Evolutionary conservation across 2,797 vertebrate genomes (phyloP).

Genomic region (Enteromius mattozi): DNA sequence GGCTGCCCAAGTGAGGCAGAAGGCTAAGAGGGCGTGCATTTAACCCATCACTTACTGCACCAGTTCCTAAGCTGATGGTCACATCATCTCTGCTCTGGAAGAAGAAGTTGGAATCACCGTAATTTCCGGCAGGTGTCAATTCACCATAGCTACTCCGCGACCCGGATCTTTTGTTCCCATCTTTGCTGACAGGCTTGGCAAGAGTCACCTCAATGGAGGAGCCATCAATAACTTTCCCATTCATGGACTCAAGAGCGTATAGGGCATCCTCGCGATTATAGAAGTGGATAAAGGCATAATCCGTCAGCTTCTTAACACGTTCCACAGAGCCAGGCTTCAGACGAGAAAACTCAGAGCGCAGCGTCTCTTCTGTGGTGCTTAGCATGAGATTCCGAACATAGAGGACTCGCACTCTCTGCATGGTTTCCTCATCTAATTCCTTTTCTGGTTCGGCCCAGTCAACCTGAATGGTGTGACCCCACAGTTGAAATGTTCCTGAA

Average conservation of each 20-base stretch:
- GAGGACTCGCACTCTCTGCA: slow-evolving; percentile 89
- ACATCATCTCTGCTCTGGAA: slow-evolving; percentile 80
- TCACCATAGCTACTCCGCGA: slow-evolving; percentile 75
- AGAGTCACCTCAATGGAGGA: slow-evolving; percentile 86
- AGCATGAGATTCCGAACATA: slow-evolving; percentile 91
- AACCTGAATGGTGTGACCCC: slow-evolving; percentile 91
- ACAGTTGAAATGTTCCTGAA: slow-evolving; percentile 89
- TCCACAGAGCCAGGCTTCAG: slow-evolving; percentile 89
- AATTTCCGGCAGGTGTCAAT: slow-evolving; percentile 65
- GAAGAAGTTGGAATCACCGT: slow-evolving; percentile 71
- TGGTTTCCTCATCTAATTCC: slow-evolving; percentile 90
- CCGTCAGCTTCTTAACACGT: slow-evolving; percentile 91
- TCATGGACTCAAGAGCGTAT: slow-evolving; percentile 85
- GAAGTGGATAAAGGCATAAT: slow-evolving; percentile 96
- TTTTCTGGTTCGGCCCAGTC: slow-evolving; percentile 96
- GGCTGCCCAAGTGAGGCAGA: slow-evolving; percentile 73
- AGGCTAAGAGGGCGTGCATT: slow-evolving; percentile 73
- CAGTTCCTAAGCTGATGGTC: slow-evolving; percentile 62
- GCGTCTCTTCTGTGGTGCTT: slow-evolving; percentile 89
- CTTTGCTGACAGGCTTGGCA: slow-evolving; percentile 87
- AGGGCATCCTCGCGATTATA: slow-evolving; percentile 88
- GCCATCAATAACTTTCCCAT: slow-evolving; percentile 87
- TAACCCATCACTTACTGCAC: slow-evolving; percentile 49
- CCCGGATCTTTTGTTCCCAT: slow-evolving; percentile 74
- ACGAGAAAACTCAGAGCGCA: slow-evolving; percentile 87